Conservation (phyloP, 37 sponge, comb jelly and placozoan genomes). For the Oscarella lobularis region DNA sequence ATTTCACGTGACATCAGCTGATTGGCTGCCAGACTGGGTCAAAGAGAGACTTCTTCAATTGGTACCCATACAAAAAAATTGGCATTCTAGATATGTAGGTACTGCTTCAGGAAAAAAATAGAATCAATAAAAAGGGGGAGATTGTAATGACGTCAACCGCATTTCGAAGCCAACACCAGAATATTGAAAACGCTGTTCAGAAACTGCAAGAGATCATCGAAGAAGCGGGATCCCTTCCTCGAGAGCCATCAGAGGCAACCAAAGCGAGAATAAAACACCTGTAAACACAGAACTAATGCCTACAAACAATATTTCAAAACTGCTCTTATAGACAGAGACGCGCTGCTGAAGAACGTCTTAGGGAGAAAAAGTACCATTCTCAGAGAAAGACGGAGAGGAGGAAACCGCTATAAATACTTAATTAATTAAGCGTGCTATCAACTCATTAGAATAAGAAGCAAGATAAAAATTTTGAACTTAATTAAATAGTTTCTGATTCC, state of each 20-base stretch:
- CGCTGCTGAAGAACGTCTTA: constrained; percentile 26
- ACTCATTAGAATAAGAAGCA: too few species aligned
- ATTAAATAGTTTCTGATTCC: too few species aligned
- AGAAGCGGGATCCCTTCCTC: constrained; percentile 55
- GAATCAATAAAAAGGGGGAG: constrained; percentile 61
- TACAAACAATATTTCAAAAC: too few species aligned
- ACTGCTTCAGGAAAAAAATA: constrained; percentile 29
- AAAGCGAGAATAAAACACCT: constrained; percentile 41
- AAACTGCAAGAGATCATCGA: constrained; percentile 24
- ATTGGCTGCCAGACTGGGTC: constrained; percentile 76
- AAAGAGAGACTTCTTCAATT: constrained; percentile 30
- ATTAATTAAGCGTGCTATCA: too few species aligned
- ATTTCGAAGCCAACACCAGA: constrained; percentile 44
- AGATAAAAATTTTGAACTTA: too few species aligned
- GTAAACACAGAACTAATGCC: too few species aligned
- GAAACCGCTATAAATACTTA: too few species aligned
- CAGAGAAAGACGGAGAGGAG: constrained; percentile 35
- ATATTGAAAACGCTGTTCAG: constrained; percentile 51
- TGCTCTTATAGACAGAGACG: constrained; percentile 55
- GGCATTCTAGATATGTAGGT: not conserved
- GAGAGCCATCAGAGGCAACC: constrained; percentile 42
- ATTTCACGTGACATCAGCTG: constrained; percentile 63
- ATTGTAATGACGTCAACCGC: constrained; percentile 42
- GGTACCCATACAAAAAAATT: constrained; percentile 13
- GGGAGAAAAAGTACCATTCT: constrained; percentile 69